Conservation (phyloP, 2,113 vertebrate species). For the Chelonoidis abingdonii region DNA sequence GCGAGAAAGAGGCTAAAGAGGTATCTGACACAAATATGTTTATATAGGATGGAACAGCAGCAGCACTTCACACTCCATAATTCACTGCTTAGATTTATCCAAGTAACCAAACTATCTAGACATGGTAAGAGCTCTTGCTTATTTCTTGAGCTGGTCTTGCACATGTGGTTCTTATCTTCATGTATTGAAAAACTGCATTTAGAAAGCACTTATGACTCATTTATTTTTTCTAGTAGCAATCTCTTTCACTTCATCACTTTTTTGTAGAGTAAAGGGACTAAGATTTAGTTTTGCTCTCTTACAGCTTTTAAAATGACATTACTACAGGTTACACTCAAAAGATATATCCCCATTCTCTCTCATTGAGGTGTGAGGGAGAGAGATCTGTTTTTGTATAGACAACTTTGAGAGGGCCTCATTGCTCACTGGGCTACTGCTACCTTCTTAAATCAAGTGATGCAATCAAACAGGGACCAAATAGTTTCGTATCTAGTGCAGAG, state of each 20-base stretch:
- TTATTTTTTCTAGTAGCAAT: background rate
- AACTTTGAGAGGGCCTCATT: background rate
- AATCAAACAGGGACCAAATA: background rate
- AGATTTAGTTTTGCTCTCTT: background rate
- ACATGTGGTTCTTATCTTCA: background rate
- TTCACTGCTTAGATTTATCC: background rate
- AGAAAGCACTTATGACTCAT: background rate
- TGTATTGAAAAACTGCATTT: background rate
- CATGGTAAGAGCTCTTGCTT: background rate
- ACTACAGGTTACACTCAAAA: background rate
- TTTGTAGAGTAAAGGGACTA: background rate
- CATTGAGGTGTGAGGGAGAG: background rate
- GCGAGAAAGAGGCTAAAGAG: background rate
- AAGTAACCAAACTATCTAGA: background rate
- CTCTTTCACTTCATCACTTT: background rate
- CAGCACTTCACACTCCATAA: background rate
- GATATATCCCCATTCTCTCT: rapidly evolving
- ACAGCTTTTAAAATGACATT: background rate
- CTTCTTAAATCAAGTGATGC: background rate
- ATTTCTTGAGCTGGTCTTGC: background rate
- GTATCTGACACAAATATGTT: background rate
- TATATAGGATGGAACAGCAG: background rate
- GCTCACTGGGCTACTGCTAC: background rate
- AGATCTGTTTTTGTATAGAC: background rate
- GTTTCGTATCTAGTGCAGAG: background rate